These are phyloP conservation scores for Caenorhabditis remanei DNA, from an alignment of 1,140 invertebrate genomes.

Conservation along the genomic window DNA sequence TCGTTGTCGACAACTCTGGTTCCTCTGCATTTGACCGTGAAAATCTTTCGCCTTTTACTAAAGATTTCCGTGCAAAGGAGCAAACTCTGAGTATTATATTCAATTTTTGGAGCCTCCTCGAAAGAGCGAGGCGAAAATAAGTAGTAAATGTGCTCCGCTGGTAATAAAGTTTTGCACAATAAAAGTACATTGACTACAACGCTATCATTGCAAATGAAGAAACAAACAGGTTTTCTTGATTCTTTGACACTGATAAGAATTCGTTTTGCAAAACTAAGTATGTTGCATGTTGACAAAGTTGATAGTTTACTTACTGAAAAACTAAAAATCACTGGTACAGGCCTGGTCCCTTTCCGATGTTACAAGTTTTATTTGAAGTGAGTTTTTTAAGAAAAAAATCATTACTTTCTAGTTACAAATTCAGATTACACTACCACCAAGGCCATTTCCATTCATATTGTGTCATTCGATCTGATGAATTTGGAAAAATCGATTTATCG, in stretches of 20 bases:
- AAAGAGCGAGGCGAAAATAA: conserved; percentile 12
- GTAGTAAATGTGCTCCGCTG: no score
- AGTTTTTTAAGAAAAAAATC: not conserved
- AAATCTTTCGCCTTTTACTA: conserved; percentile 63
- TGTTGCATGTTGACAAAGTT: not conserved
- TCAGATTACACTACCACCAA: not conserved
- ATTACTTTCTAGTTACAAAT: no score
- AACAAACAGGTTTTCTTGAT: conserved; percentile 4
- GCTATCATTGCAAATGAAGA: no score
- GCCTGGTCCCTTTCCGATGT: not conserved
- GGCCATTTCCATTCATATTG: not conserved
- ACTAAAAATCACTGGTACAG: not conserved
- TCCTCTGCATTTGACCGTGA: conserved; percentile 55
- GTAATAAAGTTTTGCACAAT: no score
- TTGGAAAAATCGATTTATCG: not conserved
- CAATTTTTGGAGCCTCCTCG: conserved; percentile 38
- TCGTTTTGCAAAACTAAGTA: not conserved
- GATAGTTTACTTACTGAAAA: not conserved
- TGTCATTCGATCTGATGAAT: not conserved
- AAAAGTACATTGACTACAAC: no score
- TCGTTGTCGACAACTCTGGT: not conserved
- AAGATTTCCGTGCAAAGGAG: conserved; percentile 61
- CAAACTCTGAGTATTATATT: conserved; percentile 24
- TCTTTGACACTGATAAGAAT: not conserved
- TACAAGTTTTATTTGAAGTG: not conserved